Evolutionary conservation across 37 sponge, comb jelly and placozoan species (phyloP).

Genomic region (Petrosia ficiformis): DNA sequence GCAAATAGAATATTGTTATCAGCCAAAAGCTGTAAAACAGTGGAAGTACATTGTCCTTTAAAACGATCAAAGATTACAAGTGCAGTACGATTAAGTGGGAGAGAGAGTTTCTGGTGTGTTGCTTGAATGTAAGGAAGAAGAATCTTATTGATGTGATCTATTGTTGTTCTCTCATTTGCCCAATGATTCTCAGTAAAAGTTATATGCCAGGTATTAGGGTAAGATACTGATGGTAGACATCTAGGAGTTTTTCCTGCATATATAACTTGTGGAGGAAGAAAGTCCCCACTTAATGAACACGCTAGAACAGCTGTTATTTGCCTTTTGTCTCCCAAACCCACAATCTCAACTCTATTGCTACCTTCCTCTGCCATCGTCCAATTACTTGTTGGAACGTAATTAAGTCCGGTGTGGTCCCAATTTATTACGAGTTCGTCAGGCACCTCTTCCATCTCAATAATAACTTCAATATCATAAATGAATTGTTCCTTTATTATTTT

Average conservation of each 20-base stretch:
- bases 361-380: conserved; percentile 45
- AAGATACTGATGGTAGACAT: conserved; percentile 17
- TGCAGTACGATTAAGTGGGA: conserved; percentile 11
- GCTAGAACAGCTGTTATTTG: conserved; percentile 38
- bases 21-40: background rate
- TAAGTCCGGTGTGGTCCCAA: conserved; percentile 31
- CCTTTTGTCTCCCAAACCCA: conserved; percentile 26
- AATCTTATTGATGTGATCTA: conserved; percentile 1
- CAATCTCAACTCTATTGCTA: conserved; percentile 21
- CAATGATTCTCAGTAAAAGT: conserved; percentile 10
- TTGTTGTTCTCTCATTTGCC: conserved; percentile 21
- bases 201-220: conserved; percentile 29
- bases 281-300: background rate
- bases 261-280: conserved; percentile 25
- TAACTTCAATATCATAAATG: too few relatives aligned
- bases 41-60: conserved; percentile 17
- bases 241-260: conserved; percentile 24
- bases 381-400: conserved; percentile 20
- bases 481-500: too few relatives aligned
- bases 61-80: conserved; percentile 28
- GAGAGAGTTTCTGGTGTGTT: background rate
- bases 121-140: conserved; percentile 10
- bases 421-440: too few relatives aligned
- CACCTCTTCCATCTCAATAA: too few relatives aligned
- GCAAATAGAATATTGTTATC: conserved; percentile 4